Conservation (phyloP, 2,797 vertebrate genomes). For the Sebastolobus altivelis region DNA sequence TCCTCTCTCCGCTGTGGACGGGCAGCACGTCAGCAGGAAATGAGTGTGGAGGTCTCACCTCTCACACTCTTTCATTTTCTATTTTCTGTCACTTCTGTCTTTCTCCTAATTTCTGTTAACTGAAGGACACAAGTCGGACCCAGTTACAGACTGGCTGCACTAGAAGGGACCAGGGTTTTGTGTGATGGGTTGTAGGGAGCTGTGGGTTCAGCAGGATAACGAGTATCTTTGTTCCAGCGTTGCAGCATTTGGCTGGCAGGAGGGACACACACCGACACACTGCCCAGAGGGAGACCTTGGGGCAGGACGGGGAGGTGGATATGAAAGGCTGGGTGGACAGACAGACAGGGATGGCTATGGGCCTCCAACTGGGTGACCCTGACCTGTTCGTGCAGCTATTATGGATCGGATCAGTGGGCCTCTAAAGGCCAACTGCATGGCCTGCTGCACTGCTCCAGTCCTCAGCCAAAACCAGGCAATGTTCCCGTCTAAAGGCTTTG, state of each 20-base stretch:
- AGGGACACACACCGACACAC: conserved; percentile 27
- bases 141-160: conserved; percentile 4
- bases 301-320: conserved; percentile 26
- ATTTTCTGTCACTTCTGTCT: conserved; percentile 9
- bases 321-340: conserved; percentile 30
- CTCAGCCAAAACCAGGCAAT: conserved; percentile 35
- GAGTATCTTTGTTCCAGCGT: conserved; percentile 56
- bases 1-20: neutral
- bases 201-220: conserved; percentile 39
- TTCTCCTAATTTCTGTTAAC: conserved; percentile 19
- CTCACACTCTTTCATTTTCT: conserved; percentile 23
- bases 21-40: conserved; percentile 22
- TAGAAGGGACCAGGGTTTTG: conserved; percentile 2
- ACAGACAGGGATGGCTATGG: conserved; percentile 31
- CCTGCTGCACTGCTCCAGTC: conserved; percentile 39
- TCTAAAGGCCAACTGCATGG: conserved; percentile 63
- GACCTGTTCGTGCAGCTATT: conserved; percentile 62
- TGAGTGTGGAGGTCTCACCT: conserved; percentile 11
- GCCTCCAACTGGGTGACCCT: conserved; percentile 61
- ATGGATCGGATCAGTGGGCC: conserved; percentile 62
- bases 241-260: conserved; percentile 49
- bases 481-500: conserved; percentile 23
- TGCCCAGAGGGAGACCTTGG: conserved; percentile 29
- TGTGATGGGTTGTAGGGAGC: conserved; percentile 17
- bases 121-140: conserved; percentile 38